Conservation (phyloP, 2,797 vertebrate genomes). For the Hephaestus fuliginosus region DNA sequence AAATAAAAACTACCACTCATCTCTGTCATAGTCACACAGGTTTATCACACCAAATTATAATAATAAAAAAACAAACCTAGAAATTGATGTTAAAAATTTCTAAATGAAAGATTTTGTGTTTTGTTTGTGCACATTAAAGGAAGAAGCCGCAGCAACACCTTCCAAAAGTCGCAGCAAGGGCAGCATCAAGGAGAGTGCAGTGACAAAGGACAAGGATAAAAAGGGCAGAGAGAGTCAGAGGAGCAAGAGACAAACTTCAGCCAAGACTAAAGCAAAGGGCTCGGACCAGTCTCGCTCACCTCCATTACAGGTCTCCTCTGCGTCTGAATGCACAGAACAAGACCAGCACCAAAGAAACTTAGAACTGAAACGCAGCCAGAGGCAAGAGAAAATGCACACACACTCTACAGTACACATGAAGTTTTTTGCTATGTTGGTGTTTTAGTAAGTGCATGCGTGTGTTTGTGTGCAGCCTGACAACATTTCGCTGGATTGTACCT, state of each 20-base stretch:
- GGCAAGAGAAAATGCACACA: slow-evolving; percentile 35
- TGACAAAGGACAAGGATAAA: slow-evolving; percentile 73
- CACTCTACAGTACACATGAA: not conserved
- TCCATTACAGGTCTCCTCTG: rapidly evolving
- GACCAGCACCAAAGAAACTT: slow-evolving; percentile 37
- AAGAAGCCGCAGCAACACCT: slow-evolving; percentile 48
- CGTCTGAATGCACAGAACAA: slow-evolving; percentile 60
- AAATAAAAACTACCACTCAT: not conserved
- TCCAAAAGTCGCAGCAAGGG: slow-evolving; percentile 60
- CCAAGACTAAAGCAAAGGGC: slow-evolving; percentile 59
- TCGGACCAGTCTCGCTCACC: not conserved
- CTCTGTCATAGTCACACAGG: not conserved
- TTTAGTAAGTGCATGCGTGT: slow-evolving; percentile 13
- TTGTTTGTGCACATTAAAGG: slow-evolving; percentile 39
- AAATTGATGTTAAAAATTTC: not conserved
- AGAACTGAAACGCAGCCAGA: slow-evolving; percentile 66
- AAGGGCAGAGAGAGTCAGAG: slow-evolving; percentile 65
- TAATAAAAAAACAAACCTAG: not conserved
- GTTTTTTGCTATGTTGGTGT: not conserved
- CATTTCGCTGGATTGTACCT: slow-evolving; percentile 91
- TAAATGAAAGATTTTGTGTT: not conserved
- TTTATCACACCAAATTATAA: not conserved
- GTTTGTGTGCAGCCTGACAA: slow-evolving; percentile 81
- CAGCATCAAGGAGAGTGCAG: slow-evolving; percentile 45
- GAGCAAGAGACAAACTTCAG: slow-evolving; percentile 52